A percentile compares a stretch with the other conserved stretches of the same genome.
Conservation (phyloP, 2,113 vertebrate genomes). For the Saguinus midas region DNA sequence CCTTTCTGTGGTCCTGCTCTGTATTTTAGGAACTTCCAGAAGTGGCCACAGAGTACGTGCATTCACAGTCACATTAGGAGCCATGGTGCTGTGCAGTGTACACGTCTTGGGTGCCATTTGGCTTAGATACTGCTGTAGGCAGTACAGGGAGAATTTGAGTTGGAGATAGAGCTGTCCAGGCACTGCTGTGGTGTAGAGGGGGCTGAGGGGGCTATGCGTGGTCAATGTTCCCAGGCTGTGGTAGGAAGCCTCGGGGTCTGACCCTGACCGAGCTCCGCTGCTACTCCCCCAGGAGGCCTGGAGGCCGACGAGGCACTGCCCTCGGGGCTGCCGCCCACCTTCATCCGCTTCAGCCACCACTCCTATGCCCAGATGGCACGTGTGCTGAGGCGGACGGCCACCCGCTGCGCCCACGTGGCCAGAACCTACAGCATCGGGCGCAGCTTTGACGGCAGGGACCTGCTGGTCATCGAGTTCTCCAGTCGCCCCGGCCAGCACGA, state of each 20-base stretch:
- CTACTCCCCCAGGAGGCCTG: conserved; percentile 82
- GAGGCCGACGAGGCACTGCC: conserved; percentile 80
- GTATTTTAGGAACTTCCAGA: accelerated
- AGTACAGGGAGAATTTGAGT: background rate
- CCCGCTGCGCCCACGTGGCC: conserved; percentile 91
- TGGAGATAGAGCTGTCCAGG: background rate
- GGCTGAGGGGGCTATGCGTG: accelerated
- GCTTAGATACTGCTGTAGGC: background rate
- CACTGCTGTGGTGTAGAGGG: accelerated
- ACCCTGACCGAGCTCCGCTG: accelerated
- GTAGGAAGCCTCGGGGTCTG: background rate
- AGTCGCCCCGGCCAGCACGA: conserved; percentile 94
- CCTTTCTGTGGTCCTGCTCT: accelerated
- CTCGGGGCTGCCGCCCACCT: conserved; percentile 83
- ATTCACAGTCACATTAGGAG: accelerated
- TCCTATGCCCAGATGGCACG: conserved; percentile 92
- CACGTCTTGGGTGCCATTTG: accelerated
- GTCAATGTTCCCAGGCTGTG: background rate
- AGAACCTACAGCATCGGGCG: conserved; percentile 95
- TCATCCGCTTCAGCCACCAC: conserved; percentile 92
- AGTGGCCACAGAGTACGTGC: accelerated
- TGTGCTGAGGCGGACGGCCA: conserved; percentile 89
- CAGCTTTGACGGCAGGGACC: conserved; percentile 92
- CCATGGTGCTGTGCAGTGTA: accelerated
- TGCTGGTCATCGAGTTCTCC: conserved; percentile 96